Conservation (phyloP, 92 coral and sea anemone species). For the Bergia puertoricense region DNA sequence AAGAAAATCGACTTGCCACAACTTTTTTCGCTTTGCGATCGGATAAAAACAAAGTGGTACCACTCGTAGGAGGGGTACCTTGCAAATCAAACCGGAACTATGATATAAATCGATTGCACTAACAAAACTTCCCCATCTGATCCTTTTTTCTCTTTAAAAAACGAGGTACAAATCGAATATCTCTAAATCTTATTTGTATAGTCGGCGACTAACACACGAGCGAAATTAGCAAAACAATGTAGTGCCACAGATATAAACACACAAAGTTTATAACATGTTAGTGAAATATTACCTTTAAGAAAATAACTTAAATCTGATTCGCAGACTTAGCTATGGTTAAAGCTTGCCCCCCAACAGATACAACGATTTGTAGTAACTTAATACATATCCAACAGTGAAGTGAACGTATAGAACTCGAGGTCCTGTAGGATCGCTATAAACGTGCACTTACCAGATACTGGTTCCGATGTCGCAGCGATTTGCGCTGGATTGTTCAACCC, state of each 20-base stretch:
- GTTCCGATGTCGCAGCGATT: conserved; percentile 53
- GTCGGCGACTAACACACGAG: background rate
- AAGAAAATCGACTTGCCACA: background rate
- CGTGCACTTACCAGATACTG: conserved; percentile 3
- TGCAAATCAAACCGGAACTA: conserved; percentile 24
- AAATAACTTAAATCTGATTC: background rate
- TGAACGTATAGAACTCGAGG: background rate
- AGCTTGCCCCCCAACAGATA: background rate
- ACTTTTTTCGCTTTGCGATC: background rate
- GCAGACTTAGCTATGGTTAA: background rate
- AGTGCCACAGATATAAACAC: background rate
- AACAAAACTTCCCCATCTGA: background rate
- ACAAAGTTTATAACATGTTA: conserved; percentile 5
- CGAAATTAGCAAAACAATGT: background rate
- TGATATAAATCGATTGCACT: background rate
- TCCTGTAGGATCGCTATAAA: background rate
- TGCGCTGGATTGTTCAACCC: conserved; percentile 78
- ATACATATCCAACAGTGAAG: background rate
- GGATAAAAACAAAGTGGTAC: background rate
- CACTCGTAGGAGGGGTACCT: background rate
- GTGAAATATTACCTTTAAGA: background rate
- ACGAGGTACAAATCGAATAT: background rate
- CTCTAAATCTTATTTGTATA: background rate
- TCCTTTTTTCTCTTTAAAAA: background rate
- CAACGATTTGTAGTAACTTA: background rate